phyloP scores from a whole-genome alignment of 2,888 invertebrate species.

The Ophraella communa region DNA sequence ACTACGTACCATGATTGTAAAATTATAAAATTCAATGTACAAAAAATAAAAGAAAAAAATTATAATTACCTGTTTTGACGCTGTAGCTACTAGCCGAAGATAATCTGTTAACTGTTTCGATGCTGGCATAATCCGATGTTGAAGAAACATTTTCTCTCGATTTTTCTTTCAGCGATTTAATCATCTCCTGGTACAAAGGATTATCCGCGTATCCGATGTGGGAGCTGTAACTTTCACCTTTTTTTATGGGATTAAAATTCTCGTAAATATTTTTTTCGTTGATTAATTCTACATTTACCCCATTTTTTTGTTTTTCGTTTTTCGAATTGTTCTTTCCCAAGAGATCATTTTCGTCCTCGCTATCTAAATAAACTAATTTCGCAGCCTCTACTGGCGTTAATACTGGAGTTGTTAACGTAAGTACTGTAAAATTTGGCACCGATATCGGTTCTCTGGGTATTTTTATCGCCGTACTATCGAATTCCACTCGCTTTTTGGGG shows the following conservation, averaged over 20 bases:
- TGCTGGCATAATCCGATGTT: slow-evolving; percentile 79
- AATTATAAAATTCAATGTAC: background rate
- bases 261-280: slow-evolving; percentile 58
- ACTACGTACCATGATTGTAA: too few species aligned
- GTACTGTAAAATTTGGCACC: slow-evolving; percentile 73
- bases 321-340: slow-evolving; percentile 19
- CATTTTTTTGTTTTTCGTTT: slow-evolving; percentile 10
- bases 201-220: slow-evolving; percentile 62
- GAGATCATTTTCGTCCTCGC: slow-evolving; percentile 63
- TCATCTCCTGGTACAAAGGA: slow-evolving; percentile 63
- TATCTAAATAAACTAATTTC: slow-evolving; percentile 72
- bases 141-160: slow-evolving; percentile 67
- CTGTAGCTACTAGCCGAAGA: slow-evolving; percentile 63
- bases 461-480: slow-evolving; percentile 52
- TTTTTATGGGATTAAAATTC: slow-evolving; percentile 62
- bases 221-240: slow-evolving; percentile 65
- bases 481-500: slow-evolving; percentile 54
- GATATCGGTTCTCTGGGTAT: slow-evolving; percentile 74
- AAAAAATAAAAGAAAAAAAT: background rate
- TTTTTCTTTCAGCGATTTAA: slow-evolving; percentile 65
- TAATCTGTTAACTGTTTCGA: slow-evolving; percentile 69
- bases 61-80: slow-evolving; percentile 51
- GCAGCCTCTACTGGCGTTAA: slow-evolving; percentile 73
- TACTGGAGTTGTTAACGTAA: slow-evolving; percentile 69
- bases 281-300: slow-evolving; percentile 19